A percentile compares a stretch with the other conserved stretches of the same genome.
These are phyloP conservation scores for Formica selysi DNA, from an alignment of 1,140 invertebrate genomes.

Conservation along the genomic window DNA sequence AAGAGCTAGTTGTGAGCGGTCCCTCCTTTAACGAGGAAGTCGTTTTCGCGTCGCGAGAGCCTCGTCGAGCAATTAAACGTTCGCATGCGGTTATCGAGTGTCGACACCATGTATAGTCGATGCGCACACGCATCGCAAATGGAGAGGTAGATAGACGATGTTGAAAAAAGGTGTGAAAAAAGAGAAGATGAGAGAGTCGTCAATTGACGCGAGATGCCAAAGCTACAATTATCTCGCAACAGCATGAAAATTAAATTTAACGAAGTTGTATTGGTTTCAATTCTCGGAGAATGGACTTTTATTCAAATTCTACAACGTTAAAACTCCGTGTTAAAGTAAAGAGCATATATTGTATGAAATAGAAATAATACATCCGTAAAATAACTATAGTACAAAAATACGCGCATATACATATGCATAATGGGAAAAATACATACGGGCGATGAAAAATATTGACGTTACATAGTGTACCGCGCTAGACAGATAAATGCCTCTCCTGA, in stretches of 20 bases:
- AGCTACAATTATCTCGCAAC: neutral
- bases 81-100: neutral
- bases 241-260: conserved; percentile 8
- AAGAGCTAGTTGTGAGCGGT: conserved; percentile 67
- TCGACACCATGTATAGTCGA: neutral
- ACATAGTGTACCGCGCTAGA: neutral
- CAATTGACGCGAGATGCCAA: neutral
- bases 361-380: neutral
- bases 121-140: no score
- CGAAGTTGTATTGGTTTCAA: neutral
- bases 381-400: neutral
- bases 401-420: neutral
- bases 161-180: neutral
- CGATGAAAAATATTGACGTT: conserved; percentile 32
- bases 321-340: neutral
- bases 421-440: neutral
- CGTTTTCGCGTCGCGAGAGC: conserved; percentile 39
- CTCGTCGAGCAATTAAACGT: conserved; percentile 63
- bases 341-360: neutral
- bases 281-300: neutral
- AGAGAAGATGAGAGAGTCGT: neutral
- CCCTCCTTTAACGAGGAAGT: conserved; percentile 72
- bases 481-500: neutral
- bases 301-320: neutral
- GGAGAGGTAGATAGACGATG: neutral